Percentiles rank a stretch among this genome's conserved stretches.
phyloP scores from a whole-genome alignment of 2,797 vertebrate species.

The Thunnus albacares region DNA sequence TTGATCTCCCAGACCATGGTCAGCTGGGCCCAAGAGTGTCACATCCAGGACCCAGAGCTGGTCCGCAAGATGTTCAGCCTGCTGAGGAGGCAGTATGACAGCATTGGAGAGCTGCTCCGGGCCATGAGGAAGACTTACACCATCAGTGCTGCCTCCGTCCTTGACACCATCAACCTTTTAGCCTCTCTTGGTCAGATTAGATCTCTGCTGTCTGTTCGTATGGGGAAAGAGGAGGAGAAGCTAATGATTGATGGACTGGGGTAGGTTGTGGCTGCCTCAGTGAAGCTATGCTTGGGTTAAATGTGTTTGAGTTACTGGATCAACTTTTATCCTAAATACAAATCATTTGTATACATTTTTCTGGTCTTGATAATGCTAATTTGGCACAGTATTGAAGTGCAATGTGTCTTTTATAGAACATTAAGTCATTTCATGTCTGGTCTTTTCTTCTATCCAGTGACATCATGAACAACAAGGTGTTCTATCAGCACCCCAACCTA shows the following conservation, averaged over 20 bases:
- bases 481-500: slow-evolving; percentile 99
- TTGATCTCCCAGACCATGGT: slow-evolving; percentile 98
- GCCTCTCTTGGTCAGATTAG: slow-evolving; percentile 96
- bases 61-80: slow-evolving; percentile 97
- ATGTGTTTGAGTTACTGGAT: not conserved
- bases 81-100: slow-evolving; percentile 96
- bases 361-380: not conserved
- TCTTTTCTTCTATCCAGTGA: slow-evolving; percentile 84
- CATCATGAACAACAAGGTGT: slow-evolving; percentile 99
- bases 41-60: slow-evolving; percentile 94
- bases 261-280: slow-evolving; percentile 77
- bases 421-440: not conserved
- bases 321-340: not conserved
- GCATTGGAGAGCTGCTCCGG: slow-evolving; percentile 94
- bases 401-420: not conserved
- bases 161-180: slow-evolving; percentile 94
- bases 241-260: slow-evolving; percentile 98
- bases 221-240: slow-evolving; percentile 97
- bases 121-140: slow-evolving; percentile 97
- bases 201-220: slow-evolving; percentile 95
- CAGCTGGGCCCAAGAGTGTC: slow-evolving; percentile 96
- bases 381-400: not conserved
- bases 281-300: not conserved
- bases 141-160: slow-evolving; percentile 93
- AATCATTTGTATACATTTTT: not conserved